phyloP scores from a whole-genome alignment of 2,888 invertebrate species.

The Blastobasis adustella region DNA sequence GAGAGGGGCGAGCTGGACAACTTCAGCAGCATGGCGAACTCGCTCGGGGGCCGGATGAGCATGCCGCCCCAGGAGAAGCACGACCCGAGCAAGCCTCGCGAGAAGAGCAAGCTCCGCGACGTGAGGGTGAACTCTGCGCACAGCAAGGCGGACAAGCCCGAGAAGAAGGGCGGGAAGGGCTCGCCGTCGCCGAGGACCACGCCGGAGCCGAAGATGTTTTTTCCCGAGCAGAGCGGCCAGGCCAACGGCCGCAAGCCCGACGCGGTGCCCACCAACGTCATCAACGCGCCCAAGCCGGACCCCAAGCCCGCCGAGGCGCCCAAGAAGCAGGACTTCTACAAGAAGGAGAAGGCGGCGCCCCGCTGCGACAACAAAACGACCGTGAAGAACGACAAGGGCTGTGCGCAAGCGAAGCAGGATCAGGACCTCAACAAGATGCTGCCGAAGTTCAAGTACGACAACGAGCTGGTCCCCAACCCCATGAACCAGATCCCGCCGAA shows the following conservation, averaged over 20 bases:
- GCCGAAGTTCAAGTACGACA: constrained; percentile 69
- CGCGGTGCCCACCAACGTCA: constrained; percentile 65
- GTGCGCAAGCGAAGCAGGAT: constrained; percentile 56
- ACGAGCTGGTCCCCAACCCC: constrained; percentile 72
- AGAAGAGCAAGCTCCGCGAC: constrained; percentile 63
- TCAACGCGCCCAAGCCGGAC: constrained; percentile 56
- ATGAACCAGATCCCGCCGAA: constrained; percentile 81
- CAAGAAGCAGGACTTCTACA: constrained; percentile 70
- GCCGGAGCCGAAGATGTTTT: constrained; percentile 65
- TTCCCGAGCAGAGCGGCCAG: constrained; percentile 47
- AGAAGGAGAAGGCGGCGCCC: constrained; percentile 60
- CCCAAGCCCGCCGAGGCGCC: constrained; percentile 51
- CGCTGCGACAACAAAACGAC: constrained; percentile 54
- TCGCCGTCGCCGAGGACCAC: constrained; percentile 59
- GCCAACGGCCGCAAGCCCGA: constrained; percentile 55
- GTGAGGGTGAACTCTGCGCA: constrained; percentile 68
- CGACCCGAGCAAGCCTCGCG: constrained; percentile 55
- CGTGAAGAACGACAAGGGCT: constrained; percentile 63
- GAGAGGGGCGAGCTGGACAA: constrained; percentile 58
- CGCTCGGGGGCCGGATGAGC: constrained; percentile 42
- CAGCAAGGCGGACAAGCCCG: constrained; percentile 61
- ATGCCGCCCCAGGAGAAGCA: constrained; percentile 49
- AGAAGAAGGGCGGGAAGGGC: constrained; percentile 54
- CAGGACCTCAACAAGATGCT: constrained; percentile 73
- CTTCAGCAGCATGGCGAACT: constrained; percentile 42